Evolutionary conservation across 2,113 vertebrate genomes (phyloP), one percentile per base, ranked within the genome.

Genomic region (Bubalus kerabau): DNA sequence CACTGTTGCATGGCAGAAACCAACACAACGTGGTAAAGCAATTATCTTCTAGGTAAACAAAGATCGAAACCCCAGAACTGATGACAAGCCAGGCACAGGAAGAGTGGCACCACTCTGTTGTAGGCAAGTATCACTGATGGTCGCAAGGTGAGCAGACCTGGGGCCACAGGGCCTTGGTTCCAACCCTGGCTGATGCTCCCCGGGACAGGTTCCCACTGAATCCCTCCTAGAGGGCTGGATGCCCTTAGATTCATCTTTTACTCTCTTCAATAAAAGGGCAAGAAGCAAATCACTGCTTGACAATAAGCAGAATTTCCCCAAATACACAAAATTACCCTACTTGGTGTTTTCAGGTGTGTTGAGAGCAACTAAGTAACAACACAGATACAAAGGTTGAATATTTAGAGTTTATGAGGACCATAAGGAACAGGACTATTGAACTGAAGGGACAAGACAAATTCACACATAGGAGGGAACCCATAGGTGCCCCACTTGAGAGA

Each of bases 91-190:
- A 81, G 23, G 23, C 0, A 2, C 32, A 24, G 0, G 9, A 36
- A 50, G 84, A 7, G 11, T 1, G 3, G 86, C 0, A 11, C 19
- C 1, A 3, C 30, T 43, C 30, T 40, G 40, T 1, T 4, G n/a
- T 1, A 52, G 8, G 15, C 0, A 11, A 71, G 13, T 19, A 17
- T 13, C 21, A 6, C 1, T 24, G 81, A 43, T 0, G 4, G 50
- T 16, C 4, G 13, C 84, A 17, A 3, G 30, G 11, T 16, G n/a
- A 80, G 3, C 2, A 3, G 74, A 28, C 0, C 0, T 0, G 5
- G 21, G 74, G 26, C 17, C 46, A 46, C 17, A 14, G 19, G 74
- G 30, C 12, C 36, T 2, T 0, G 0, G 48, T 16, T n/a, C 26
- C 28, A 30, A 4, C 9, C 54, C 12, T 4, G 24, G 62, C 24